Base-by-base conservation (phyloP, 2,113 vertebrate genomes). In the Cryptotis parvus region DNA sequence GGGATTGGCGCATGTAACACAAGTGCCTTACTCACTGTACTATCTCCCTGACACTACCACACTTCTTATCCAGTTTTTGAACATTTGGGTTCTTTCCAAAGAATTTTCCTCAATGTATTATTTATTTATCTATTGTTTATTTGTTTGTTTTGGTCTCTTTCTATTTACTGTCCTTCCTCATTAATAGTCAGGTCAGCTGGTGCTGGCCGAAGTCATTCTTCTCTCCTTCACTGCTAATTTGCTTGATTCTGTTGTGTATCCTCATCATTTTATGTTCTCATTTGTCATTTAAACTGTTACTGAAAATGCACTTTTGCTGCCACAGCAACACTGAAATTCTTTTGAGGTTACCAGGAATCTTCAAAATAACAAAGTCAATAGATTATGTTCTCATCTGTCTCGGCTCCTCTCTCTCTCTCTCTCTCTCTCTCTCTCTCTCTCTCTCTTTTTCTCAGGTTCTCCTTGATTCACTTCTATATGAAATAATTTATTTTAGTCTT, bases 321-420 rank as follows among this genome's bases (percentile, higher is more conserved):
- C 7, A 68, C 29, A 24, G 26, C 66, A 37, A 1, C 24, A 22
- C 41, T 29, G 41, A 77, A 82, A 69, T 10, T 66, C 26, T 65
- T 10, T 58, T 58, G 55, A 58, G 8, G 65, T 74, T 45, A 70
- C 52, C 35, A 52, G 41, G 2, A 4, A 55, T 7, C 55, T 69
- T 26, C 18, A 61, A 22, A 68, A 12, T 55, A 83, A 70, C 14
- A 33, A 91, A 63, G 16, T 4, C 39, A 37, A 3, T 70, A 83
- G 65, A 72, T 93, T 85, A 70, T 63, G n/a, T 66, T 63, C 6
- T 80, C 20, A 83, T 76, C 37, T 39, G 78, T 68, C 20, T 84
- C 73, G 33, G 9, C 29, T 84, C 92, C 20, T 49, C 24, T 74
- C 70, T 77, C 37, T 26, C 86, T 87, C 37, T 74, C 27, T 89